These are phyloP conservation scores for Malaclemys terrapin DNA, from an alignment of 2,113 vertebrate genomes.

Conservation along the genomic window DNA sequence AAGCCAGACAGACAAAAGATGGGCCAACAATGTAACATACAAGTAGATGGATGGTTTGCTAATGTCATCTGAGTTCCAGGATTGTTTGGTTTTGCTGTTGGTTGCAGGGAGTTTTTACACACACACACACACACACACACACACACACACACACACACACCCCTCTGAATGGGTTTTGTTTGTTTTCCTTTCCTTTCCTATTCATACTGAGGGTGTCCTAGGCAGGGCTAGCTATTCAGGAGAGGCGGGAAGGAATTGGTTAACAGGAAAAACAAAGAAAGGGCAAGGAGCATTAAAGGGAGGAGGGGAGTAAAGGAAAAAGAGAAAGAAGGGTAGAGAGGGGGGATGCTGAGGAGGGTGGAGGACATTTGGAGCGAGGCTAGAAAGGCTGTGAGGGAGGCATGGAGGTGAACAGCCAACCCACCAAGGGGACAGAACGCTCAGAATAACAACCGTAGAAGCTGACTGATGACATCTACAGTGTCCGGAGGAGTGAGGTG, in stretches of 20 bases:
- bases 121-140: no score
- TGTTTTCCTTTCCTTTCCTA: neutral
- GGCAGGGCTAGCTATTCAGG: neutral
- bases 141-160: no score
- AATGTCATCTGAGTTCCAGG: no score
- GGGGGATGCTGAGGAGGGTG: neutral
- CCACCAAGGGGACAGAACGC: rapidly evolving
- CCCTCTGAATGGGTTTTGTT: no score
- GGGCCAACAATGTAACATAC: no score
- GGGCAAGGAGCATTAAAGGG: neutral
- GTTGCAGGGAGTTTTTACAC: no score
- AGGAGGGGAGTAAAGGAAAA: neutral
- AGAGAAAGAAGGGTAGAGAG: neutral
- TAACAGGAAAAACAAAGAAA: neutral
- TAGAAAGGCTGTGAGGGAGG: rapidly evolving
- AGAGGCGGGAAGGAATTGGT: neutral
- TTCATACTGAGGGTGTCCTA: neutral
- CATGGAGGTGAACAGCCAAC: neutral
- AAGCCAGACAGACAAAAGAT: no score
- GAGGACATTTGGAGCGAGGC: neutral
- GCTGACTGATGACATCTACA: rapidly evolving
- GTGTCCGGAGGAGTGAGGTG: rapidly evolving
- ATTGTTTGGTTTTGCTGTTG: no score
- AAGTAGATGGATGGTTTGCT: no score
- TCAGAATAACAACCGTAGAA: rapidly evolving